These are phyloP conservation scores for Hucho hucho DNA, from an alignment of 2,113 vertebrate species.

Conservation along the genomic window DNA sequence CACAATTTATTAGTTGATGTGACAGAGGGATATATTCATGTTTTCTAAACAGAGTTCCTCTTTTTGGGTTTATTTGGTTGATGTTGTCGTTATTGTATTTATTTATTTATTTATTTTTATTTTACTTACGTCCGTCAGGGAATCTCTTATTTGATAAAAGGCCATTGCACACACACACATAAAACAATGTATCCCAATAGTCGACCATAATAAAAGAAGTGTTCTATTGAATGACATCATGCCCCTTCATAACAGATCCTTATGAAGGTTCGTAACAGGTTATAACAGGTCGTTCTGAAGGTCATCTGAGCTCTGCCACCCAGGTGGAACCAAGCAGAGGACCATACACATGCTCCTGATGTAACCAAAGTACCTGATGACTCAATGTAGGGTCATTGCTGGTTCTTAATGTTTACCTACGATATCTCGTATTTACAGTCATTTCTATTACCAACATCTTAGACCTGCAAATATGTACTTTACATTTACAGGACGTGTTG, in stretches of 20 bases:
- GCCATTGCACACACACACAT: constrained; percentile 28
- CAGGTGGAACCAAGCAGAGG: no score
- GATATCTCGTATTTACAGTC: no score
- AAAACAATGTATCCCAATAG: constrained; percentile 4
- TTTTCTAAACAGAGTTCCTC: constrained; percentile 31
- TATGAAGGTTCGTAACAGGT: background rate
- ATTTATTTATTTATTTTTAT: background rate
- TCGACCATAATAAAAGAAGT: background rate
- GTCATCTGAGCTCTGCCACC: background rate
- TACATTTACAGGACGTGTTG: background rate
- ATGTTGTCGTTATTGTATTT: constrained; percentile 9
- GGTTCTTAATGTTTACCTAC: background rate
- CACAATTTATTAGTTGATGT: constrained; percentile 22
- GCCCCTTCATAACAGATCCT: background rate
- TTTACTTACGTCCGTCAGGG: constrained; percentile 51
- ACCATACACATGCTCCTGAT: no score
- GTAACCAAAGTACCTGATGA: background rate
- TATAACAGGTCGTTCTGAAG: background rate
- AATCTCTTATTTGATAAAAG: constrained; percentile 40
- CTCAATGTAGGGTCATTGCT: no score
- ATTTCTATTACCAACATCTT: background rate
- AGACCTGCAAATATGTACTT: background rate
- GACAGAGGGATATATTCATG: constrained; percentile 24
- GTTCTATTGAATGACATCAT: background rate
- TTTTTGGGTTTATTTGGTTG: constrained; percentile 21